Base-by-base conservation (phyloP, 37 sponge, comb jelly and placozoan genomes). In the Theonella swinhoei region DNA sequence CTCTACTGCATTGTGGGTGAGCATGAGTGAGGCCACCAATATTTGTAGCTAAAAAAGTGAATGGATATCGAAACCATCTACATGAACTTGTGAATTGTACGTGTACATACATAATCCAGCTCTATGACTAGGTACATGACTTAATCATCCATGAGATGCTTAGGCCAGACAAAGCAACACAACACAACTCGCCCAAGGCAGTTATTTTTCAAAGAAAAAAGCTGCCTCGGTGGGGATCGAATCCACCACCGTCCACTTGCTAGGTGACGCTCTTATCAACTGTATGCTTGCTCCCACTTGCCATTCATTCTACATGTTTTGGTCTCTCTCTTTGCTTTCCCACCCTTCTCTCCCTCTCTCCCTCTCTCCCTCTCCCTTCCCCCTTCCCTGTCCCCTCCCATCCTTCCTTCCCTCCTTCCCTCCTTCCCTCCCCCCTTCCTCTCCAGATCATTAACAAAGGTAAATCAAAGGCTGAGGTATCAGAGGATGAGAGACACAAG, bases 401-500 rank as follows among this genome's bases (percentile, higher is more conserved):
- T 7, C 9, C 9, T 7, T 63, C n/a, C n/a, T n/a, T n/a, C n/a
- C n/a, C n/a, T n/a, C n/a, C 26, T 81, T 1, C 28, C 1, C 3
- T 70, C 37, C 38, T n/a, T 58, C 67, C 11, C 26, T 7, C 28
- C 2, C 43, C 28, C 43, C 1, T 2, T 11, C 39, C 68, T 79
- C 4, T 64, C 25, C 62, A 80, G 77, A 39, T 85, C 38, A 85
- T 92, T 58, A 92, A 74, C 70, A 87, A 83, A 54, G 38, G 62
- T 5, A 22, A 84, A 17, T 3, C 54, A 7, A n/a, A 61, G 28
- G 42, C 59, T 26, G 82, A 77, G 32, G 20, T 80, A 17, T 65
- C 88, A 33, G 81, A 84, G 1, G 89, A 88, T 31, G 89, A 84
- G 35, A 88, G 85, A 32, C 81, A 75, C 59, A 42, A 85, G 71